phyloP scores from a whole-genome alignment of 2,113 vertebrate genomes.

The Atractosteus spatula region DNA sequence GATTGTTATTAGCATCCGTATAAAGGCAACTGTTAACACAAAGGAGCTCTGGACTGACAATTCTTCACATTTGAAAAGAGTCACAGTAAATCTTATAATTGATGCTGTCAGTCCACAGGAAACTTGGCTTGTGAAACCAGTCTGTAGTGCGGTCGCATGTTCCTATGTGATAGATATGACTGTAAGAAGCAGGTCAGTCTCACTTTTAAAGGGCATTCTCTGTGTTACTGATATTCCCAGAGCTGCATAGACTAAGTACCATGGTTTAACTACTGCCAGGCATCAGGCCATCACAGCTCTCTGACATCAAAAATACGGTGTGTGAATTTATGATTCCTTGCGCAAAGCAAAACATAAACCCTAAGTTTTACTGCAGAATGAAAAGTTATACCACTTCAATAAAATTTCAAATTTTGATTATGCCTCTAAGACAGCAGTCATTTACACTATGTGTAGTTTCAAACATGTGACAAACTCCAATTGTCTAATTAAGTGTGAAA shows the following conservation, averaged over 20 bases:
- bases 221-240: constrained; percentile 75
- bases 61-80: constrained; percentile 9
- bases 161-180: constrained; percentile 46
- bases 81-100: constrained; percentile 32
- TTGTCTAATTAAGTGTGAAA: neutral
- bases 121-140: constrained; percentile 52
- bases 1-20: no score
- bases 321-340: no score
- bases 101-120: constrained; percentile 57
- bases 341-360: constrained; percentile 28
- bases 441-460: neutral
- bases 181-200: constrained; percentile 52
- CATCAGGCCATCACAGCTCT: constrained; percentile 31
- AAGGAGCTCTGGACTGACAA: no score
- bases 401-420: neutral
- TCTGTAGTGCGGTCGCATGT: constrained; percentile 22
- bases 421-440: neutral
- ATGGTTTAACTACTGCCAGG: constrained; percentile 15
- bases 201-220: constrained; percentile 64
- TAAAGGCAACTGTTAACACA: no score
- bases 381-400: neutral
- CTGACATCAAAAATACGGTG: no score
- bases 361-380: neutral
- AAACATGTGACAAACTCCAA: neutral
- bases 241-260: constrained; percentile 59